Evolutionary conservation across 2,797 vertebrate species (phyloP).

Genomic region (Octomys mimax): DNA sequence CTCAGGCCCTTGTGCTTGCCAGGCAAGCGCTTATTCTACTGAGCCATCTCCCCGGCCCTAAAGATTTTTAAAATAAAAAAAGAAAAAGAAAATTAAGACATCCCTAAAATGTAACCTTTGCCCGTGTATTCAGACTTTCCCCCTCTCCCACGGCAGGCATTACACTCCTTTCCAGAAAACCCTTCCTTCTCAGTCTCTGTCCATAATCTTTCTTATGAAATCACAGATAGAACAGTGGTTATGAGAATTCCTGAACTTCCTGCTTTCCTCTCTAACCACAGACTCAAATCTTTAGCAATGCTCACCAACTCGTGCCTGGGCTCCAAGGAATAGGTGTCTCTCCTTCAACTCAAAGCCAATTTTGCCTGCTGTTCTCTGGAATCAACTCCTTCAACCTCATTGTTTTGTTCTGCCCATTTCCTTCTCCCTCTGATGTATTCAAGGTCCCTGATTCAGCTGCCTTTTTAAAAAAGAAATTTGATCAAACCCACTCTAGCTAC

Average conservation of each 20-base stretch:
- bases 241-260: background rate
- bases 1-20: no score
- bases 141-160: background rate
- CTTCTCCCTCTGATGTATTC: background rate
- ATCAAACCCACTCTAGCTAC: accelerated
- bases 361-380: background rate
- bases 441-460: background rate
- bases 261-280: background rate
- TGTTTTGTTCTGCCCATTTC: background rate
- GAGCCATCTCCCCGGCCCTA: no score
- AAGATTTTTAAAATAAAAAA: background rate
- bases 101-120: background rate
- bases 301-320: background rate
- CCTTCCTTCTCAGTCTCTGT: background rate
- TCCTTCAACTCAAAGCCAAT: background rate
- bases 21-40: no score
- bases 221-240: background rate
- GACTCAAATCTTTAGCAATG: background rate
- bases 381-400: accelerated
- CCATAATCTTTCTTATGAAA: background rate
- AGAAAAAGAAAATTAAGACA: no score
- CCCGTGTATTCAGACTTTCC: background rate
- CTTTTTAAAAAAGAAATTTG: background rate
- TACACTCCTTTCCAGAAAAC: background rate
- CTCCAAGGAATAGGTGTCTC: background rate